Base-by-base conservation (phyloP, 2,797 vertebrate species). In the Manis javanica region DNA sequence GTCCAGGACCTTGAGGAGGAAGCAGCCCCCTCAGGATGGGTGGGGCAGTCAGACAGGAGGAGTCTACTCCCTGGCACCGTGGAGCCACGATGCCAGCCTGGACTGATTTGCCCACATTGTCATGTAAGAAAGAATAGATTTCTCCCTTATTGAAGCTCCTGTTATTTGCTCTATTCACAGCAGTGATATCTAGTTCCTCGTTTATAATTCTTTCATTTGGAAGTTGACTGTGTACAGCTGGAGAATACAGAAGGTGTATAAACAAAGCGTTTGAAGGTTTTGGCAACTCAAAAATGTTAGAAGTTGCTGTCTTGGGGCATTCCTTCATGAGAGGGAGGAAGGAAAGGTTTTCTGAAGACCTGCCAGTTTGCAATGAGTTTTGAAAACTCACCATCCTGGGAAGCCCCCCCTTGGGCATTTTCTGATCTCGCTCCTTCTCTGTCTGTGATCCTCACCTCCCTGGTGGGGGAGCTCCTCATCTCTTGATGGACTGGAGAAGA, bases 201-300 rank as follows among this genome's bases (percentile, higher is more conserved):
- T 46, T 88, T 74, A 21, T 61, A 42, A 64, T 93, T 90, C 63
- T 66, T 96, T 81, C n/a, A 64, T 81, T 90, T 74, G 37, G 72
- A 81, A 89, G 64, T 68, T 66, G 46, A 81, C 23, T 68, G 18
- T 29, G 0, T 85, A 37, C 9, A 42, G 59, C 26, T 93, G 34
- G 81, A 88, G 74, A 39, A 75, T 59, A 63, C 74, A 49, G 29
- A 84, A 68, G 26, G 6, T 15, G 0, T 31, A 24, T 31, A 61
- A 64, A 79, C 34, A 69, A 94, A 55, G 34, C 18, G n/a, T 51
- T 42, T 31, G 9, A 16, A 87, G 69, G 34, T 87, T 95, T 91
- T 79, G 68, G 75, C 34, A 78, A 31, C 46, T 51, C 5, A 31
- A 14, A 46, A 26, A n/a, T 64, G 26, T 79, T 61, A 79, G 96